Conservation (phyloP, 2,797 vertebrate genomes). For the Schizothorax lantsangensis region DNA sequence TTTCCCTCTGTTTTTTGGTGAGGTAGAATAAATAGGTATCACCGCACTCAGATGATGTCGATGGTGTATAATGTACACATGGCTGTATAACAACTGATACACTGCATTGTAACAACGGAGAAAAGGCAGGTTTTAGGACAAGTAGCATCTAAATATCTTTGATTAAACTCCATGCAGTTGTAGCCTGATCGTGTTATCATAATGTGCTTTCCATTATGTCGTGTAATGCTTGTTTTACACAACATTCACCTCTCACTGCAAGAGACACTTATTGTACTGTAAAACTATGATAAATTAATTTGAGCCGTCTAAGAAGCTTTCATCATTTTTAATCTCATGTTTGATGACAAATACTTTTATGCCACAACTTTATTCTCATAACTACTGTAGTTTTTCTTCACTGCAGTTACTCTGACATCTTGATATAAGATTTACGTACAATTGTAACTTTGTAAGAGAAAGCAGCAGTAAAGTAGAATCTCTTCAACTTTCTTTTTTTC, state of each 20-base stretch:
- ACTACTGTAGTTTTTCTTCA: neutral
- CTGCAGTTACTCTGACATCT: neutral
- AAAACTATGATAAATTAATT: neutral
- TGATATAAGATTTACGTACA: neutral
- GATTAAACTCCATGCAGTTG: neutral
- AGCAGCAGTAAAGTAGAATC: neutral
- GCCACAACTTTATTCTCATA: neutral
- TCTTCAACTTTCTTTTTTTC: neutral
- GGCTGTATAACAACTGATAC: slow-evolving; percentile 53
- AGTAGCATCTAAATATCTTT: neutral
- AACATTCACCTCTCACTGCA: neutral
- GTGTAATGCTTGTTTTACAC: neutral
- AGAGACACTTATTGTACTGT: neutral
- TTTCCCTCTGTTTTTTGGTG: neutral
- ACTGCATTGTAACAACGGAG: neutral
- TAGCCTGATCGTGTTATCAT: neutral
- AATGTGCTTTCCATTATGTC: neutral
- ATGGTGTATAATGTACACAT: too few relatives aligned
- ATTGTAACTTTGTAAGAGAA: neutral
- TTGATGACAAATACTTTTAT: neutral
- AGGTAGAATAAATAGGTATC: neutral
- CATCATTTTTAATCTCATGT: neutral
- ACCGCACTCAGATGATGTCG: neutral
- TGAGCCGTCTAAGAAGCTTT: too few relatives aligned
- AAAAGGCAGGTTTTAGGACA: neutral